phyloP scores from a whole-genome alignment of 2,888 invertebrate genomes.

The Mythimna lalbum region DNA sequence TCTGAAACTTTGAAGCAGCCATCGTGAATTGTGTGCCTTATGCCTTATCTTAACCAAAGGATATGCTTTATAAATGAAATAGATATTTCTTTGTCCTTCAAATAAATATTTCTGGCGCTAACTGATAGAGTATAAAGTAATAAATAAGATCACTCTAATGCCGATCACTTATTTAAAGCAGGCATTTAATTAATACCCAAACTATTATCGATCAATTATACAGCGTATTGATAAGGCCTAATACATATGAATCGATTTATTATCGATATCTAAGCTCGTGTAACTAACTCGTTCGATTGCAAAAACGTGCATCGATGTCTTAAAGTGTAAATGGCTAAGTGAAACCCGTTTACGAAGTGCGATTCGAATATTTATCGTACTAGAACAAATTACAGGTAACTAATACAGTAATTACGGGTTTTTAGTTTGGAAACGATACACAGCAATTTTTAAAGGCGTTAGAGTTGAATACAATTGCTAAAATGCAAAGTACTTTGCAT shows the following conservation, averaged over 20 bases:
- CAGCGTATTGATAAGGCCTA: slow-evolving; percentile 40
- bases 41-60: slow-evolving; percentile 6
- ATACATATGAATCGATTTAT: slow-evolving; percentile 38
- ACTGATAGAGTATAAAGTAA: neutral
- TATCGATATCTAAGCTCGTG: slow-evolving; percentile 46
- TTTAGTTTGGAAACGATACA: slow-evolving; percentile 34
- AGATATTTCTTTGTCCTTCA: slow-evolving; percentile 21
- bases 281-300: slow-evolving; percentile 46
- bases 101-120: neutral
- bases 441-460: slow-evolving; percentile 25
- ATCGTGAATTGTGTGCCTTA: neutral
- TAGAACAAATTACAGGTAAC: slow-evolving; percentile 43
- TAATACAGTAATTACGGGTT: slow-evolving; percentile 54
- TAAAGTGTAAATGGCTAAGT: slow-evolving; percentile 40
- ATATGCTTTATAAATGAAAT: slow-evolving; percentile 8
- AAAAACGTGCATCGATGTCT: slow-evolving; percentile 47
- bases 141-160: slow-evolving; percentile 11
- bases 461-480: slow-evolving; percentile 17
- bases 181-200: slow-evolving; percentile 37
- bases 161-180: slow-evolving; percentile 19
- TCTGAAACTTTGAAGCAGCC: neutral
- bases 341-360: slow-evolving; percentile 45
- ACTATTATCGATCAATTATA: slow-evolving; percentile 46
- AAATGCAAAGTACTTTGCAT: too few relatives aligned
- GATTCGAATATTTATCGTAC: slow-evolving; percentile 35